Evolutionary conservation across 1,140 invertebrate genomes (phyloP), one percentile per base, ranked within the genome.

Genomic region (Panagrolaimus sp.): DNA sequence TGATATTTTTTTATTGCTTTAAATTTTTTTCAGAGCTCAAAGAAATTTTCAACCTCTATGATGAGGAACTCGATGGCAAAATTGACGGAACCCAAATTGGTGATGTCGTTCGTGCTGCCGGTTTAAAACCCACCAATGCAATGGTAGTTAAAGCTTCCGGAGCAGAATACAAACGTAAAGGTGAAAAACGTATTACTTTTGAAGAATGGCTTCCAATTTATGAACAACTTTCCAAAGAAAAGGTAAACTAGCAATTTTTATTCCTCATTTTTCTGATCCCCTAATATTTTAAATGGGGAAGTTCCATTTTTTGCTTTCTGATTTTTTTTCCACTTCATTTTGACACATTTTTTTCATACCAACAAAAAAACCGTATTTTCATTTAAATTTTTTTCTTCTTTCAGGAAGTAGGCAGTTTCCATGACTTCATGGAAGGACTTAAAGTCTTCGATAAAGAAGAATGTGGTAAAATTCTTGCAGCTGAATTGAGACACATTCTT

Each of bases 131-230:
- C 51, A 82, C 80, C 51, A 82, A 82, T 38, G 80, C 80, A 11
- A 75, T 79, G 78, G 81, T 82, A 23, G 65, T 68, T 20, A 82
- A 82, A 68, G 80, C 80, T 43, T 71, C 82, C 38, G 80, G 80
- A 20, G 73, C 80, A 57, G 80, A 82, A 65, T 83, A 78, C 75
- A 82, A 83, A 73, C 69, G 78, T 14, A 82, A 82, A 67, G 80
- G 80, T 70, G 89, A 91, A 84, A 91, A 91, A 85, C 87, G 88
- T 78, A 78, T 91, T 81, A 90, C 89, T 79, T 82, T 97, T 74
- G 95, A 98, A 81, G 96, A 99, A 88, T 97, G 98, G 88, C 88
- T 98, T 76, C 95, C 96, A 78, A 96, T 98, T 86, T 98, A 90
- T 89, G 89, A 91, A 84, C 91, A 94, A 85, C 89, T 91, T 75